These are phyloP conservation scores for Helobdella robusta DNA, from an alignment of 2,888 invertebrate genomes.

Conservation along the genomic window DNA sequence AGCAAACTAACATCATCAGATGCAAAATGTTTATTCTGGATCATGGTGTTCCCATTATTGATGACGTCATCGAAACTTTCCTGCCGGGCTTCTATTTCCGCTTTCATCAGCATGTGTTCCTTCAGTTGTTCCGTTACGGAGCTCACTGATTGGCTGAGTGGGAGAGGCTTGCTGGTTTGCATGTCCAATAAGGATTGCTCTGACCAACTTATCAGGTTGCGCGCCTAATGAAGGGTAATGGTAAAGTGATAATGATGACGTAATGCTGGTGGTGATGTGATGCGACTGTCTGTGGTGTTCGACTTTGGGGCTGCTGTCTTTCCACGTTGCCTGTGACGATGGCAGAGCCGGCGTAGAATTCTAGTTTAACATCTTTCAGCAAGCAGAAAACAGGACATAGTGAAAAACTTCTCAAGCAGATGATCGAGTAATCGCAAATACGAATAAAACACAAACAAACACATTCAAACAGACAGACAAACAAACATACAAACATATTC, in stretches of 20 bases:
- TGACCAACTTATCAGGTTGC: constrained; percentile 93
- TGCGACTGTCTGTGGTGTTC: too few relatives aligned
- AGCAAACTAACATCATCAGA: constrained; percentile 48
- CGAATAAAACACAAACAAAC: too few relatives aligned
- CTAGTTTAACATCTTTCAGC: background rate
- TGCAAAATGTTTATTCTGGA: constrained; percentile 74
- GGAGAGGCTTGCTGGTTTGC: constrained; percentile 75
- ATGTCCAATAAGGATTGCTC: constrained; percentile 94
- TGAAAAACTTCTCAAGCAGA: too few relatives aligned
- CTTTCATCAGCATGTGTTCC: constrained; percentile 60
- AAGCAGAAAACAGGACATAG: background rate
- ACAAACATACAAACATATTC: too few relatives aligned
- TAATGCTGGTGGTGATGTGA: background rate
- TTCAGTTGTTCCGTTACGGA: constrained; percentile 32
- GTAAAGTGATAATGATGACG: background rate
- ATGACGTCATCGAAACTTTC: constrained; percentile 91
- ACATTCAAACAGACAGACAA: too few relatives aligned
- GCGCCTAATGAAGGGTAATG: constrained; percentile 54
- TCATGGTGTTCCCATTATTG: constrained; percentile 81
- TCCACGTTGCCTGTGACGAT: too few relatives aligned
- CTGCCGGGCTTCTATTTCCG: constrained; percentile 94
- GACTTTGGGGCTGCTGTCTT: too few relatives aligned
- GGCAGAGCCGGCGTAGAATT: background rate
- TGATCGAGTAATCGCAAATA: too few relatives aligned
- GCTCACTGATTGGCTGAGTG: constrained; percentile 29